phyloP scores from a whole-genome alignment of 2,888 invertebrate species.

The Amphipoea oculea region DNA sequence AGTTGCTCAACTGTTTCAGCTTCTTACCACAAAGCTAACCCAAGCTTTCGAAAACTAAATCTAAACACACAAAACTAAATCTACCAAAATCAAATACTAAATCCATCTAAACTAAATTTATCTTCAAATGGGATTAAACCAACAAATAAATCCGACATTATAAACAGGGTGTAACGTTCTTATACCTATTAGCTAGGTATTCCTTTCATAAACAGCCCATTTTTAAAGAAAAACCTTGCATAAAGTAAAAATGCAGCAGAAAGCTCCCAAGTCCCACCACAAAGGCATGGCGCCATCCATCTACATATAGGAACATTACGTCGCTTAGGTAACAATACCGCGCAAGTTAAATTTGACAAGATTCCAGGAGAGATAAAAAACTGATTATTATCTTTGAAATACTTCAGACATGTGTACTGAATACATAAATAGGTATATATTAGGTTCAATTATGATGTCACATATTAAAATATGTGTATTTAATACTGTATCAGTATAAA shows the following conservation, averaged over 20 bases:
- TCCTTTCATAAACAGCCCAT: neutral
- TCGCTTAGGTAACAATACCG: too few species aligned
- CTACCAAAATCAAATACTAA: neutral
- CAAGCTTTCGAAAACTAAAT: neutral
- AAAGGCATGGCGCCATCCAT: constrained; percentile 53
- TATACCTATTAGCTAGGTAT: neutral
- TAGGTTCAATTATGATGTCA: too few species aligned
- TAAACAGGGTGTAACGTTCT: neutral
- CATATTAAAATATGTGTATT: constrained; percentile 9
- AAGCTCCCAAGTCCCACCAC: constrained; percentile 25
- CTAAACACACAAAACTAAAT: too few species aligned
- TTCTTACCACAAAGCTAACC: neutral
- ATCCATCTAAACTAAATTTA: too few species aligned
- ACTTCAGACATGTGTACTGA: too few species aligned
- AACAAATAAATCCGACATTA: neutral
- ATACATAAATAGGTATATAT: too few species aligned
- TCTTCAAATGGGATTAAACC: neutral
- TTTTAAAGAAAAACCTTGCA: neutral
- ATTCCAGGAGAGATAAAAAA: too few species aligned
- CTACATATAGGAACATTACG: constrained; percentile 61
- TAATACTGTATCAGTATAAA: constrained; percentile 11
- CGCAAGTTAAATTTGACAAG: too few species aligned
- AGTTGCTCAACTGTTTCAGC: neutral
- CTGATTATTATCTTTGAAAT: too few species aligned
- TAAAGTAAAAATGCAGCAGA: constrained; percentile 23